Base-by-base conservation (phyloP, 2,113 vertebrate species). In the Oriolus oriolus region DNA sequence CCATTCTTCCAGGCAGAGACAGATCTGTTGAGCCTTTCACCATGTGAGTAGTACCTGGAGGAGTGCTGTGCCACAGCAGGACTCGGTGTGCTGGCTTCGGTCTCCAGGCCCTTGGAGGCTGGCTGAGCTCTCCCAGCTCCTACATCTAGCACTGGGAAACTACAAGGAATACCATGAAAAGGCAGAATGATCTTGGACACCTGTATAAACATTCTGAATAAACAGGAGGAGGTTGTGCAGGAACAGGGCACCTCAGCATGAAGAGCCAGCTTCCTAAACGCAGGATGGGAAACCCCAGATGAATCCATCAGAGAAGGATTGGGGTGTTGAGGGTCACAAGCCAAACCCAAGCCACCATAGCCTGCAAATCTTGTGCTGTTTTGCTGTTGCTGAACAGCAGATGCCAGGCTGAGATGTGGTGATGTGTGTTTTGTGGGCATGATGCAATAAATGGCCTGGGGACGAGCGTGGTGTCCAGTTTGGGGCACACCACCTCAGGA, bases 81-180 rank as follows among this genome's bases (percentile, higher is more conserved):
- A 42, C 26, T 28, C 2, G 2, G 0, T 42, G 77, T 11, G 6
- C 45, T 70, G 45, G 6, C 10, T 53, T 41, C 2, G 0, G 33
- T 54, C 44, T 84, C 54, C 65, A 75, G 31, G 52, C 9, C 41
- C 27, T n/a, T 65, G 39, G 65, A 63, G 53, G 5, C 7, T 63
- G 52, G 13, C 30, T 1, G 7, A 23, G 23, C 57, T 76, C 47
- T 73, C 57, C 42, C 15, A 88, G 30, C 13, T 76, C 33, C 76
- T 79, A 7, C 49, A 28, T 22, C 37, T n/a, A 50, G 35, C 12
- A 9, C 60, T 80, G 22, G 42, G 16, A 75, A 79, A n/a, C 31
- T 30, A n/a, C 31, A 37, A 37, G 42, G 52, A 49, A 66, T 16
- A 27, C 39, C 23, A 12, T 12, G 26, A 47, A 54, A 83, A 47